Evolutionary conservation across 2,113 vertebrate species (phyloP).

Genomic region (Clarias batrachus): DNA sequence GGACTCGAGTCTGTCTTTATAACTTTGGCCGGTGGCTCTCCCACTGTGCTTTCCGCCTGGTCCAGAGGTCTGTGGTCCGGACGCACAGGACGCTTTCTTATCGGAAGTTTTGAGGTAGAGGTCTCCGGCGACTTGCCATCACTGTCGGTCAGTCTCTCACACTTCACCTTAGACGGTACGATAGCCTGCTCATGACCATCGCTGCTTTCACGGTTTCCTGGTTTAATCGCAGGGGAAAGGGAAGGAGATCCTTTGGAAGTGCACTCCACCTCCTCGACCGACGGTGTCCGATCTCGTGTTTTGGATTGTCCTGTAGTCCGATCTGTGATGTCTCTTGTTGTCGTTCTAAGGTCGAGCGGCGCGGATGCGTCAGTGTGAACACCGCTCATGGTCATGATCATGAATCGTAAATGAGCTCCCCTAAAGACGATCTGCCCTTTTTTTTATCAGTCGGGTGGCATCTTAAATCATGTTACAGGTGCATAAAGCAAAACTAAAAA

Average conservation of each 20-base stretch:
- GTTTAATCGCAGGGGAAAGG: not conserved
- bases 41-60: not conserved
- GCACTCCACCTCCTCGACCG: not conserved
- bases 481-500: not conserved
- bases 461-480: slow-evolving; percentile 16
- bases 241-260: slow-evolving; percentile 7
- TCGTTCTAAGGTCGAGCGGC: slow-evolving; percentile 73
- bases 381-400: slow-evolving; percentile 70
- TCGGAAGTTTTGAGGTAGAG: slow-evolving; percentile 62
- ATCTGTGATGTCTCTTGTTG: slow-evolving; percentile 47
- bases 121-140: slow-evolving; percentile 1
- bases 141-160: slow-evolving; percentile 1
- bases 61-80: slow-evolving; percentile 35
- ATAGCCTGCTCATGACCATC: not conserved
- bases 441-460: slow-evolving; percentile 23
- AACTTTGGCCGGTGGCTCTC: not conserved
- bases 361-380: slow-evolving; percentile 58
- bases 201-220: not conserved
- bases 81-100: slow-evolving; percentile 69
- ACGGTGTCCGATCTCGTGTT: slow-evolving; percentile 37
- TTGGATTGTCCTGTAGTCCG: slow-evolving; percentile 36
- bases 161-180: not conserved
- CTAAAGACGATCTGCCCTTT: not conserved
- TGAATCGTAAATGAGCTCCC: slow-evolving; percentile 54
- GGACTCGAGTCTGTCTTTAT: slow-evolving; percentile 6